These are phyloP conservation scores for Gadus chalcogrammus DNA, from an alignment of 2,113 vertebrate species.

Conservation along the genomic window DNA sequence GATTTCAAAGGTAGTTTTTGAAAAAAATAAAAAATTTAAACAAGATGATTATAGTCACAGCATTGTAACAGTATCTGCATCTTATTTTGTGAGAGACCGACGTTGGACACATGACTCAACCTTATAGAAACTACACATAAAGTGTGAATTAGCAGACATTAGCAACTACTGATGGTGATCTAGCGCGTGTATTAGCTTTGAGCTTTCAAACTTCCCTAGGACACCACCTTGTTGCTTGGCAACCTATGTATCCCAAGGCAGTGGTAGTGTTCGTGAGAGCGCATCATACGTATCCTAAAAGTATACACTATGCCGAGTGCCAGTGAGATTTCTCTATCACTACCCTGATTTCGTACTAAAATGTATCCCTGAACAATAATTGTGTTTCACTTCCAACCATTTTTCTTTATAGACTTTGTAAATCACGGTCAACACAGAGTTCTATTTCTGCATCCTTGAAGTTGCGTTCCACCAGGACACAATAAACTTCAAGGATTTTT, in stretches of 20 bases:
- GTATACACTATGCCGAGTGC: constrained; percentile 25
- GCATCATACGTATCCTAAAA: constrained; percentile 29
- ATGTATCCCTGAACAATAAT: too few species aligned
- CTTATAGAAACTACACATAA: constrained; percentile 9
- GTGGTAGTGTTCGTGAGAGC: constrained; percentile 16
- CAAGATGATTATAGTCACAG: too few species aligned
- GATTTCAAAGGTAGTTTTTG: too few species aligned
- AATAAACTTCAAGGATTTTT: constrained; percentile 20
- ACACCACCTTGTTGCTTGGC: constrained; percentile 71
- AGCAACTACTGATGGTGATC: constrained; percentile 42
- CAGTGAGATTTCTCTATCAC: constrained; percentile 38
- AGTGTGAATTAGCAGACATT: constrained; percentile 6
- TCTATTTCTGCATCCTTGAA: constrained; percentile 21
- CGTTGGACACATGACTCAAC: constrained; percentile 13
- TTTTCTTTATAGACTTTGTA: background rate
- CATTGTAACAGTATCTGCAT: too few species aligned
- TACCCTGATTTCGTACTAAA: constrained; percentile 15
- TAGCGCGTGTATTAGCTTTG: constrained; percentile 24
- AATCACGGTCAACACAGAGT: constrained; percentile 2
- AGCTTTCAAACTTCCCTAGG: constrained; percentile 56
- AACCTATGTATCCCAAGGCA: constrained; percentile 66
- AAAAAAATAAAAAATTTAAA: too few species aligned
- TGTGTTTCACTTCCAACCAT: too few species aligned
- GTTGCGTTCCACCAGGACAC: constrained; percentile 5
- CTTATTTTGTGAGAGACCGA: too few species aligned